A percentile compares a stretch with the other conserved stretches of the same genome.
Conservation (phyloP, 2,113 vertebrate species). For the Sitta europaea region DNA sequence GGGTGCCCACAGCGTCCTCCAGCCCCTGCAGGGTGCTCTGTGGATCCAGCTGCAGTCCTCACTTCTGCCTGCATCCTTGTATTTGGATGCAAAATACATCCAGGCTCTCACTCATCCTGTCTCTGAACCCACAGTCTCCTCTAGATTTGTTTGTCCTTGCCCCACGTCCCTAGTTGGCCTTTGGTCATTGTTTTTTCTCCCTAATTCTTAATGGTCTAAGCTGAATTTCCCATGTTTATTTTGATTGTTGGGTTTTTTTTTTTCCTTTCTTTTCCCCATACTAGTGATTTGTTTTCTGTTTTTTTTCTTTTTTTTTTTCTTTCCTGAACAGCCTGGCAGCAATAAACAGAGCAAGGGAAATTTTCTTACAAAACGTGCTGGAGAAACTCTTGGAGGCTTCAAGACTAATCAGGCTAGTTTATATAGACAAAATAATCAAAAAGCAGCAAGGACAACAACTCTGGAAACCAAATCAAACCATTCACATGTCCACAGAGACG, state of each 20-base stretch:
- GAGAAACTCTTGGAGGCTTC: neutral
- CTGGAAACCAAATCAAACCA: neutral
- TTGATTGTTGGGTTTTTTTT: neutral
- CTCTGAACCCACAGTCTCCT: neutral
- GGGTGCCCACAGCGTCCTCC: neutral
- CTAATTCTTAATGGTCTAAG: neutral
- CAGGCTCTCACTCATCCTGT: neutral
- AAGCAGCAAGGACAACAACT: neutral
- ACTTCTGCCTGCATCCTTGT: neutral
- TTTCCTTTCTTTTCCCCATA: rapidly evolving
- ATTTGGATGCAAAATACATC: neutral
- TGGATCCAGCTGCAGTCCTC: neutral
- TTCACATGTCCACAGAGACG: rapidly evolving
- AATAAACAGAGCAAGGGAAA: neutral
- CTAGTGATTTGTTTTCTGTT: neutral
- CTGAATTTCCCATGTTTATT: neutral
- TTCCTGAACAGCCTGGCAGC: neutral
- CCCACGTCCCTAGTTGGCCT: neutral
- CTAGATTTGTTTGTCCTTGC: neutral
- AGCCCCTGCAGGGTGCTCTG: neutral
- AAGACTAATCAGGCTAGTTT: neutral
- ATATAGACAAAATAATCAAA: neutral
- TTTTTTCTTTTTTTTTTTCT: neutral
- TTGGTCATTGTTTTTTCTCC: neutral
- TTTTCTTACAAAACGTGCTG: neutral